Evolutionary conservation across 2,888 invertebrate genomes (phyloP), one percentile per base, ranked within the genome.

Genomic region (Phengaris alcon): DNA sequence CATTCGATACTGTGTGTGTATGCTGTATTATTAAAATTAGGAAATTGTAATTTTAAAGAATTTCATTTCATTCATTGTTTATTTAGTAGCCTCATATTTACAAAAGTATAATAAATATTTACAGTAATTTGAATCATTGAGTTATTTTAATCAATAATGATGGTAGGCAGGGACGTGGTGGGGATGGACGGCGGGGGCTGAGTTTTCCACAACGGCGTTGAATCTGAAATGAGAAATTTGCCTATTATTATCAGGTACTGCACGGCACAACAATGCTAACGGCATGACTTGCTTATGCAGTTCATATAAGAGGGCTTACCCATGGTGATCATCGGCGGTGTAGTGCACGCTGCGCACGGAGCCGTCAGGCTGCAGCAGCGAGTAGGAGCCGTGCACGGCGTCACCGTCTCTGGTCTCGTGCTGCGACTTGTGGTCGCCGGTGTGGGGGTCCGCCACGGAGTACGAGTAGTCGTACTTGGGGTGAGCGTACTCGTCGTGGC

Each of bases 371-470:
- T 94, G 92, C 79, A 90, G 88, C 55, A 93, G 85, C 44, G 90
- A 91, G 84, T 95, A 94, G 82, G 93, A 91, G 64, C 94, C 95
- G 82, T 93, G 90, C 72, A 94, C 94, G 64, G 85, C 84, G 80
- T 89, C 90, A 59, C 90, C 90, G 78, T 90, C 90, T 75, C 86
- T 83, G 79, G 80, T 81, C 80, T 93, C 93, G 81, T 89, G 88
- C 82, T 89, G 90, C 73, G 84, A 83, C 82, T 93, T 93, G 82
- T 91, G 89, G 85, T 93, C 93, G 22, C 93, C 94, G 74, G 93
- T 93, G 79, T 93, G 91, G 15, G 87, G 87, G 82, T 93, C 93
- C 55, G 88, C 84, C 73, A 93, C 92, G 75, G 90, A 90, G 83
- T 93, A 92, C 73, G 87, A 87, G 82, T 85, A 91, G 81, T 87